phyloP scores from a whole-genome alignment of 53 echinoderm and acorn worm species.

The Holothuria scabra region DNA sequence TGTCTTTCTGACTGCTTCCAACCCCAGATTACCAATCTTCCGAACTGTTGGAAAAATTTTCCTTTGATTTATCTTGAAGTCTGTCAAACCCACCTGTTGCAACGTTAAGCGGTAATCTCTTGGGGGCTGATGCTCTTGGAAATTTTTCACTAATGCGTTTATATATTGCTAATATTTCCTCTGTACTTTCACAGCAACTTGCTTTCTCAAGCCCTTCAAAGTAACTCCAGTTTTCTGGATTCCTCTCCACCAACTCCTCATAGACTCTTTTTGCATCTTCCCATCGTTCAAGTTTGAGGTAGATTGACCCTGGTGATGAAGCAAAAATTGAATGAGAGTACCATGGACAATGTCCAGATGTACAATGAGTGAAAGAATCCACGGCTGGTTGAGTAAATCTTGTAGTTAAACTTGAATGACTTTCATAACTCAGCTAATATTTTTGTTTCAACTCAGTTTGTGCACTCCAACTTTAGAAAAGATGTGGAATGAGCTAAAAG shows the following conservation, averaged over 20 bases:
- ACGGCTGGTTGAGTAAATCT: too few relatives aligned
- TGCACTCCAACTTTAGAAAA: too few relatives aligned
- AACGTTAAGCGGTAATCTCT: slow-evolving; percentile 80
- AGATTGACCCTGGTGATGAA: slow-evolving; percentile 65
- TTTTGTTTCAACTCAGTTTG: too few relatives aligned
- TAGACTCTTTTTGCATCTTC: slow-evolving; percentile 74
- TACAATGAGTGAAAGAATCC: too few relatives aligned
- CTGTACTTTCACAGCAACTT: slow-evolving; percentile 47
- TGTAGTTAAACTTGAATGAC: too few relatives aligned
- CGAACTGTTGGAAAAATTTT: too few relatives aligned
- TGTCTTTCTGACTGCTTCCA: too few relatives aligned
- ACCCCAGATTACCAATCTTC: too few relatives aligned
- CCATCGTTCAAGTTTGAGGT: slow-evolving; percentile 60
- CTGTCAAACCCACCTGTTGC: slow-evolving; percentile 61
- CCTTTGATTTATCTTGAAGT: too few relatives aligned
- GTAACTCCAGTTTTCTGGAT: slow-evolving; percentile 88
- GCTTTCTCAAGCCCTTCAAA: slow-evolving; percentile 75
- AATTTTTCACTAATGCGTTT: slow-evolving; percentile 66
- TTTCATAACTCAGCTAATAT: too few relatives aligned
- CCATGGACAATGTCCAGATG: neutral
- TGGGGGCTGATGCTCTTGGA: slow-evolving; percentile 81
- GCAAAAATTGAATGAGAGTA: neutral
- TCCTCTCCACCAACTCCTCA: slow-evolving; percentile 72
- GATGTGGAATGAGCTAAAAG: too few relatives aligned
- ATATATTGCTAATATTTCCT: slow-evolving; percentile 74